A percentile compares a stretch with the other conserved stretches of the same genome.
Conservation (phyloP, 2,113 vertebrate species). For the Donacobius atricapilla region DNA sequence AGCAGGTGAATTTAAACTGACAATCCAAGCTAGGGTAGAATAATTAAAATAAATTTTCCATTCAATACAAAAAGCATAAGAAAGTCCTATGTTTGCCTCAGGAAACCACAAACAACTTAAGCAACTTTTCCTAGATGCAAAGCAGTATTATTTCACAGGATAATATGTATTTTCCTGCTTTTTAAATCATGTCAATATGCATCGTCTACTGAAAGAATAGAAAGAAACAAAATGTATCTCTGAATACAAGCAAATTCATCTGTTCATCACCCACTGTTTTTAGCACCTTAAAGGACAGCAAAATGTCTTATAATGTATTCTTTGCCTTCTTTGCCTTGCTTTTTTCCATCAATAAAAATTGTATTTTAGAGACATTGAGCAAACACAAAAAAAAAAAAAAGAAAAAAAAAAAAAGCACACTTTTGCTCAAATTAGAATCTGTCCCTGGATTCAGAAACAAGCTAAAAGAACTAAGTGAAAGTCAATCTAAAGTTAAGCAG, state of each 20-base stretch:
- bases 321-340: background rate
- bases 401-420: accelerated
- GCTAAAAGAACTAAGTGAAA: background rate
- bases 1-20: slow-evolving; percentile 37
- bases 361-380: background rate
- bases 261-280: background rate
- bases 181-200: background rate
- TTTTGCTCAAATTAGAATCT: background rate
- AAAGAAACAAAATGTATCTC: background rate
- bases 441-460: background rate
- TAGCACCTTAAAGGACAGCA: background rate
- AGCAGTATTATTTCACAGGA: background rate
- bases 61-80: background rate
- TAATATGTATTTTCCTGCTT: background rate
- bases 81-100: background rate
- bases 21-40: slow-evolving; percentile 15
- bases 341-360: background rate
- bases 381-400: background rate
- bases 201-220: background rate
- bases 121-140: background rate
- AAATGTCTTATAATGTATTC: background rate
- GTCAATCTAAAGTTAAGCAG: background rate
- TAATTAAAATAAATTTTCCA: slow-evolving; percentile 46
- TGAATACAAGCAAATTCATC: background rate
- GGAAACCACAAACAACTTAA: background rate